phyloP scores from a whole-genome alignment of 2,888 invertebrate genomes.

The Drosophila greeni region DNA sequence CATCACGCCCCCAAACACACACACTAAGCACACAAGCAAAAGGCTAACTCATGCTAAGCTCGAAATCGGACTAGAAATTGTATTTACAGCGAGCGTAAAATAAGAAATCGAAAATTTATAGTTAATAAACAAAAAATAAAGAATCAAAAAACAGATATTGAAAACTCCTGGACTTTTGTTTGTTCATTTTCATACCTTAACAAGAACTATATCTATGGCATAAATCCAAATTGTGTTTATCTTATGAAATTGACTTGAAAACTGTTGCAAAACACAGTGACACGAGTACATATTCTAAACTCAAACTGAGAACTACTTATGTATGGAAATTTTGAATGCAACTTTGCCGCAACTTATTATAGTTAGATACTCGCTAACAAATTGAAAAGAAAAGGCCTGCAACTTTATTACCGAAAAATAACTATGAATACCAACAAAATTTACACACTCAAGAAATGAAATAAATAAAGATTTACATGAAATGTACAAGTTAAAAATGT shows the following conservation, averaged over 20 bases:
- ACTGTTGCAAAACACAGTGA: conserved; percentile 31
- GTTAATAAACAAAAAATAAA: conserved; percentile 65
- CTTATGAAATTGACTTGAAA: conserved; percentile 65
- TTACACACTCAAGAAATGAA: conserved; percentile 59
- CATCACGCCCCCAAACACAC: conserved; percentile 31
- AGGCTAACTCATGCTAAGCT: conserved; percentile 66
- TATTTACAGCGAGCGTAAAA: conserved; percentile 54
- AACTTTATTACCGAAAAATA: conserved; percentile 30
- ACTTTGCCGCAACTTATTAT: conserved; percentile 36
- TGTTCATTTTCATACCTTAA: conserved; percentile 16
- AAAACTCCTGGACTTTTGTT: conserved; percentile 53
- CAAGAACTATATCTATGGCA: conserved; percentile 45
- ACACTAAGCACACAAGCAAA: conserved; percentile 50
- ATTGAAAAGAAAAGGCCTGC: conserved; percentile 54
- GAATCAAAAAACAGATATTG: conserved; percentile 57
- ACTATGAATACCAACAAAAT: conserved; percentile 54
- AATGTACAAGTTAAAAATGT: conserved; percentile 50
- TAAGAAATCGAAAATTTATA: conserved; percentile 62
- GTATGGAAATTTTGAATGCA: conserved; percentile 26
- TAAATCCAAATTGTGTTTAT: conserved; percentile 56
- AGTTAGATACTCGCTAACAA: conserved; percentile 62
- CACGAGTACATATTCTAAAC: conserved; percentile 39
- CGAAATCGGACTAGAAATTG: conserved; percentile 65
- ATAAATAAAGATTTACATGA: conserved; percentile 66
- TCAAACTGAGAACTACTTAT: conserved; percentile 15